A percentile compares a stretch with the other conserved stretches of the same genome.
phyloP scores from a whole-genome alignment of 2,888 invertebrate species.

The Dicyrtoma fusca region DNA sequence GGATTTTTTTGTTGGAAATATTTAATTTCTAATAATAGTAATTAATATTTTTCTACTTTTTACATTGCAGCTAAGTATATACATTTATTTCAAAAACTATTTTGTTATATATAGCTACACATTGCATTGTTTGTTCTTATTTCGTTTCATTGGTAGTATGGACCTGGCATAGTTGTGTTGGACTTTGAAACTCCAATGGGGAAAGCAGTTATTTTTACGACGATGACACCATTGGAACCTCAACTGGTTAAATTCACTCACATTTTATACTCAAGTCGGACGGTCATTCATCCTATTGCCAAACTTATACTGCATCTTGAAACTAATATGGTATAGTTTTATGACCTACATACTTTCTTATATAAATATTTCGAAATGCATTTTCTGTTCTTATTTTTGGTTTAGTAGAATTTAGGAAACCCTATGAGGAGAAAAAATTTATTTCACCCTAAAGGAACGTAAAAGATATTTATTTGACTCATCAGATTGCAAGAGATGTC shows the following conservation, averaged over 20 bases:
- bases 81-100: too few species aligned
- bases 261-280: constrained; percentile 70
- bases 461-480: too few species aligned
- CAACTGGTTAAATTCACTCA: constrained; percentile 72
- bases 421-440: too few species aligned
- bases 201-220: constrained; percentile 39
- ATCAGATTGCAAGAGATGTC: constrained; percentile 83
- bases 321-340: constrained; percentile 67
- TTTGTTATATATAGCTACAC: too few species aligned
- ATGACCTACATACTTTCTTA: background rate
- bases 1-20: constrained; percentile 19
- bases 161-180: constrained; percentile 78
- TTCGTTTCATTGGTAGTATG: constrained; percentile 62
- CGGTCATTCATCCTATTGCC: constrained; percentile 67
- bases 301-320: constrained; percentile 72
- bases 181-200: constrained; percentile 63
- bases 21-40: too few species aligned
- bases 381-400: constrained; percentile 37
- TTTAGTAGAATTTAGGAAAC: too few species aligned
- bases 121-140: too few species aligned
- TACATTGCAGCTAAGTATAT: too few species aligned
- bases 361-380: background rate
- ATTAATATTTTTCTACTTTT: too few species aligned
- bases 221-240: constrained; percentile 43
- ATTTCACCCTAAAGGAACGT: too few species aligned